Evolutionary conservation across 2,113 vertebrate genomes (phyloP), one percentile per base, ranked within the genome.

Genomic region (Poeciliopsis turrubarensis): DNA sequence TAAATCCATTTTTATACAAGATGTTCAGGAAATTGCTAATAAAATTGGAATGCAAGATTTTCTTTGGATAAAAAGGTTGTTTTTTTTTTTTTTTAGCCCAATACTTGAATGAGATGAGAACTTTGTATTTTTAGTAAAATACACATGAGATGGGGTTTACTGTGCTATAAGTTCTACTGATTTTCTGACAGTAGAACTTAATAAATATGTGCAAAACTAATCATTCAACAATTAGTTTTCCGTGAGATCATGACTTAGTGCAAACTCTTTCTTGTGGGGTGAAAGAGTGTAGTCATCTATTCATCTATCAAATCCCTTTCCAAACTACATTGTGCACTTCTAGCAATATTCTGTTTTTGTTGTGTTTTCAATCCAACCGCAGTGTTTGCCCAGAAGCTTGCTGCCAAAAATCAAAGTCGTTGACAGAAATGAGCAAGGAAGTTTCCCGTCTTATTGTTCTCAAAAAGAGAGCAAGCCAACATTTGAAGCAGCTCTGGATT

Each of bases 311-410:
- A 81, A 69, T 82, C 67, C 63, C 60, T 62, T 68, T 61, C 66
- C 41, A 15, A 77, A 72, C 68, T 63, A 27, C n/a, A 44, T n/a
- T 19, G 11, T 70, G 62, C 68, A 77, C 39, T 57, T 44, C 77
- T 72, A 32, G 77, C 72, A 66, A 26, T 32, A 57, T 14, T 54
- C 39, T 65, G 39, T 72, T 34, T 61, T 75, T 57, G 39, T 63
- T 17, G 34, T 13, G 57, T 76, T 77, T 86, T 82, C 57, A 86
- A 85, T 89, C 73, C 68, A 75, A 76, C 61, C 60, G 60, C 37
- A 66, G 51, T 11, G 34, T 81, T 86, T 86, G 73, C 80, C 87
- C 69, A 11, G 75, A 79, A 86, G 81, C 83, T 83, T 31, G 68
- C 77, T 66, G 68, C 65, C 62, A 61, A 74, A 30, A 73, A 84